These are phyloP conservation scores for Cephalopholis sonnerati DNA, from an alignment of 2,113 vertebrate species.

Conservation along the genomic window DNA sequence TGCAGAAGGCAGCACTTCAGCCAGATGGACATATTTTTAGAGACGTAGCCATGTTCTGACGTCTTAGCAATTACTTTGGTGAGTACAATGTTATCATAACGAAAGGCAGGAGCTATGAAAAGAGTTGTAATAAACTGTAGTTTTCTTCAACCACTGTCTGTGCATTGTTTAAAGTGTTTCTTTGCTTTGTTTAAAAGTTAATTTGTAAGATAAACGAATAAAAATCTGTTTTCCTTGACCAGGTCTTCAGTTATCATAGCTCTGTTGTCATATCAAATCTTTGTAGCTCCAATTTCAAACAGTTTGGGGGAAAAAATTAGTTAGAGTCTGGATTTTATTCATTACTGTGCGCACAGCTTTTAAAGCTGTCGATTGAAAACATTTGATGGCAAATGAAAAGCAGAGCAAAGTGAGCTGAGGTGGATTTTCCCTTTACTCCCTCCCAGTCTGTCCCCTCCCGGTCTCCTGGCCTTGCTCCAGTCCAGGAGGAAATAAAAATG, in stretches of 20 bases:
- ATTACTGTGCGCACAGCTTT: neutral
- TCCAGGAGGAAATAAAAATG: conserved; percentile 84
- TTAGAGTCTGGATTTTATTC: neutral
- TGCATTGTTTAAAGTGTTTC: too few relatives aligned
- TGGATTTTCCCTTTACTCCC: neutral
- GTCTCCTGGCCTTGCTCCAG: conserved; percentile 61
- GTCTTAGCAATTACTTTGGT: too few relatives aligned
- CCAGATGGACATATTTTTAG: too few relatives aligned
- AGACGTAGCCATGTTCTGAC: too few relatives aligned
- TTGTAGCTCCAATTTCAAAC: neutral
- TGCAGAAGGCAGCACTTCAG: too few relatives aligned
- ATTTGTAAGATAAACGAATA: neutral
- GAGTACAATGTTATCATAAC: too few relatives aligned
- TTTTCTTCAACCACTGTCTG: too few relatives aligned
- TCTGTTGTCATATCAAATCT: neutral
- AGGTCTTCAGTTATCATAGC: neutral
- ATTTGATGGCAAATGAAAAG: conserved; percentile 11
- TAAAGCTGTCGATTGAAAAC: neutral
- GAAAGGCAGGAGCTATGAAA: too few relatives aligned
- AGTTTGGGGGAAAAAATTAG: neutral
- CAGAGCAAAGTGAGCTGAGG: neutral
- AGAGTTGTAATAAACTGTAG: too few relatives aligned
- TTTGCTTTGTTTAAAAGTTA: too few relatives aligned
- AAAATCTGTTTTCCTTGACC: neutral
- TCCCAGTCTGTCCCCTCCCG: neutral